These are phyloP conservation scores for Chironomus tepperi DNA, from an alignment of 1,140 invertebrate genomes.

Conservation along the genomic window DNA sequence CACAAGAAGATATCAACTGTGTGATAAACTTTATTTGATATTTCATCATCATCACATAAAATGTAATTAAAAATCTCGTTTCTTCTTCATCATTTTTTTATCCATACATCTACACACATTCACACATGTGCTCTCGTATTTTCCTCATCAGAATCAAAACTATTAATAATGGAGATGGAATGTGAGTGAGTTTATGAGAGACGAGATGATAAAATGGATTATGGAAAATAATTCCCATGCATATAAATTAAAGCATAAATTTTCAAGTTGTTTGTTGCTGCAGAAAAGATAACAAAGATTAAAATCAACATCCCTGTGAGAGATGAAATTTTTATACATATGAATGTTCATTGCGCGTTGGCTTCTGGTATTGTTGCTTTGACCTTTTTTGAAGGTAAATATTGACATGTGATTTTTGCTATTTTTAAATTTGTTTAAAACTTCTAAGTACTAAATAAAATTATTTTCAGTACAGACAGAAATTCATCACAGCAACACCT, in stretches of 20 bases:
- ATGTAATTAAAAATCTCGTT: not conserved
- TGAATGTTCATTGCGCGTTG: not conserved
- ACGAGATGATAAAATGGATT: conserved; percentile 5
- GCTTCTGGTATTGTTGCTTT: too few species aligned
- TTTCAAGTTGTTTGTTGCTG: conserved; percentile 19
- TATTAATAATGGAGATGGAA: conserved; percentile 10
- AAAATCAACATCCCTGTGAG: not conserved
- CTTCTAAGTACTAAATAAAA: too few species aligned
- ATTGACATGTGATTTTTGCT: too few species aligned
- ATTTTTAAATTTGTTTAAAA: too few species aligned
- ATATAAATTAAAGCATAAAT: conserved; percentile 22
- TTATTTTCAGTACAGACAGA: too few species aligned
- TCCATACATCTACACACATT: not conserved
- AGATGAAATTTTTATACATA: conserved; percentile 7
- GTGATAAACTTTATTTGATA: too few species aligned
- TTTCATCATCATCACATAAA: not conserved
- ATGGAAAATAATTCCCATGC: conserved; percentile 6
- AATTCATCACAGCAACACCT: too few species aligned
- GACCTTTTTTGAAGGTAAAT: too few species aligned
- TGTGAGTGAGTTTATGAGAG: not conserved
- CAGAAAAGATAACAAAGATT: conserved; percentile 5
- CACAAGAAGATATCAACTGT: too few species aligned
- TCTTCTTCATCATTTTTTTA: not conserved
- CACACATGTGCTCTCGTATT: not conserved
- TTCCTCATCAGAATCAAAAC: not conserved